These are phyloP conservation scores for Actinopyga echinites DNA, from an alignment of 53 echinoderm and acorn worm species.

Conservation along the genomic window DNA sequence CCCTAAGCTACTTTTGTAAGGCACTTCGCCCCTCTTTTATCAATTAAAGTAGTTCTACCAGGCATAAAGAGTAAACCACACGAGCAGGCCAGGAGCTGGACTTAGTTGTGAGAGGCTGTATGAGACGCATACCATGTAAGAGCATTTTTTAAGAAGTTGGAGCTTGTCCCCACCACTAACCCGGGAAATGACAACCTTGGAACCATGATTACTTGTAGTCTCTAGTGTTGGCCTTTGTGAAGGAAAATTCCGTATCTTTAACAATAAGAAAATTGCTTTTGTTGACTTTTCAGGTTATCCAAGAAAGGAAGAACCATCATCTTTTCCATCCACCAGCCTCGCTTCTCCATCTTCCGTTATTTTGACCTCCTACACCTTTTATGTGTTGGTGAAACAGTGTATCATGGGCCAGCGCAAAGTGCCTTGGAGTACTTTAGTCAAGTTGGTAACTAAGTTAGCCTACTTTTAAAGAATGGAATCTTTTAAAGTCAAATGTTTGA, in stretches of 20 bases:
- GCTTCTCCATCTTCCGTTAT: constrained; percentile 82
- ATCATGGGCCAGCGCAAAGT: constrained; percentile 71
- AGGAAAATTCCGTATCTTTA: no score
- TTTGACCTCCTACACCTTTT: constrained; percentile 88
- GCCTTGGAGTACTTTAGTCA: constrained; percentile 74
- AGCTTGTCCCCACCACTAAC: no score
- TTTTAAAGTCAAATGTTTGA: background rate
- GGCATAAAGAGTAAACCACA: constrained; percentile 34
- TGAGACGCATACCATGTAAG: no score
- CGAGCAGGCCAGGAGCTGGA: constrained; percentile 45
- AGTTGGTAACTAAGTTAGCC: constrained; percentile 69
- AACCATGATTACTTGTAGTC: no score
- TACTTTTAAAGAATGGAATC: no score
- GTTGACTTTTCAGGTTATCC: constrained; percentile 61
- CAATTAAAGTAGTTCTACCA: constrained; percentile 21
- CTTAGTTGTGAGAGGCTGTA: constrained; percentile 10
- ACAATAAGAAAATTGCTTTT: background rate
- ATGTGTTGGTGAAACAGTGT: constrained; percentile 71
- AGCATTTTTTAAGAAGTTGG: no score
- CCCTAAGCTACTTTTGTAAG: background rate
- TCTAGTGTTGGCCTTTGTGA: no score
- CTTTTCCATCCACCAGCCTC: constrained; percentile 96
- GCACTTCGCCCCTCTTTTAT: no score
- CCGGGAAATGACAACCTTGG: no score
- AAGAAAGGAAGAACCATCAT: constrained; percentile 84